Conservation (phyloP, 2,888 invertebrate genomes). For the Cheilosia vulpina region DNA sequence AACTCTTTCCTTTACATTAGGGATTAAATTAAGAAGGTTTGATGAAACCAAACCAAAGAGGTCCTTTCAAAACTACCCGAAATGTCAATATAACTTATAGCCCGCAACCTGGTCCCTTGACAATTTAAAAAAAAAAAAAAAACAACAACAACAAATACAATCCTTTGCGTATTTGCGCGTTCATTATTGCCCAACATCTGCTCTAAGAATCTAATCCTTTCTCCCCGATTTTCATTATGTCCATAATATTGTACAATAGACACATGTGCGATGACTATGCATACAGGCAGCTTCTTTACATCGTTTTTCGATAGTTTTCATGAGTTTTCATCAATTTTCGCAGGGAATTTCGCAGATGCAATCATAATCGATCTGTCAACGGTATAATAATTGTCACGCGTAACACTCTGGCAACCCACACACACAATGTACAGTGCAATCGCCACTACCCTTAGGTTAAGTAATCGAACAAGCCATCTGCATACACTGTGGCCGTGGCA, state of each 20-base stretch:
- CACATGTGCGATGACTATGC: slow-evolving; percentile 65
- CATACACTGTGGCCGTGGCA: slow-evolving; percentile 29
- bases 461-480: slow-evolving; percentile 61
- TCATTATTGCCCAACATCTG: slow-evolving; percentile 71
- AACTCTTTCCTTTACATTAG: slow-evolving; percentile 66
- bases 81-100: slow-evolving; percentile 76
- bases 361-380: slow-evolving; percentile 69
- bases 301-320: slow-evolving; percentile 17
- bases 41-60: slow-evolving; percentile 55
- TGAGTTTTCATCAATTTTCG: slow-evolving; percentile 60
- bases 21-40: slow-evolving; percentile 73
- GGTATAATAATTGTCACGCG: slow-evolving; percentile 56
- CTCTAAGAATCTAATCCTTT: slow-evolving; percentile 67
- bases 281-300: slow-evolving; percentile 40
- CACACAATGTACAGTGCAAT: slow-evolving; percentile 48
- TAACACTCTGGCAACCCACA: slow-evolving; percentile 40
- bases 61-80: slow-evolving; percentile 63
- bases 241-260: slow-evolving; percentile 58
- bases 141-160: not conserved
- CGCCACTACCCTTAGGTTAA: slow-evolving; percentile 35
- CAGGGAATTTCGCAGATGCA: slow-evolving; percentile 69
- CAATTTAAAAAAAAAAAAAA: not conserved
- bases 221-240: slow-evolving; percentile 25
- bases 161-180: slow-evolving; percentile 47
- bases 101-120: slow-evolving; percentile 69